phyloP scores from a whole-genome alignment of 2,113 vertebrate genomes.

The Epinephelus cyanopodus region DNA sequence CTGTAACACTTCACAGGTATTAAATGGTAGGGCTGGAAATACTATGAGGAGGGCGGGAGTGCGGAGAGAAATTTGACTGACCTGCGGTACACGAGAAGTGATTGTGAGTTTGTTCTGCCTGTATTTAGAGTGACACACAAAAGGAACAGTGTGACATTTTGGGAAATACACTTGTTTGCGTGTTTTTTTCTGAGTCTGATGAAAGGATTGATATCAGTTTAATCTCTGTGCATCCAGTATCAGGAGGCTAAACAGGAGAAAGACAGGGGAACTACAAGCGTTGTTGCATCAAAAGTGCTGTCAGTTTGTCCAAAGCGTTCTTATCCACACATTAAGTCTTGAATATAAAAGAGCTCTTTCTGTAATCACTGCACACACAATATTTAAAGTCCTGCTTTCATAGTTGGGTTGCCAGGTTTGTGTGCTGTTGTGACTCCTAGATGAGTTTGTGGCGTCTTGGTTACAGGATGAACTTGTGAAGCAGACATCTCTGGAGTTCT shows the following conservation, averaged over 20 bases:
- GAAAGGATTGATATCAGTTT: neutral
- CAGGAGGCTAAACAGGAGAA: slow-evolving; percentile 8
- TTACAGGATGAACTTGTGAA: neutral
- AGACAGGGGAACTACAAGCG: neutral
- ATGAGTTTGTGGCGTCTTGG: neutral
- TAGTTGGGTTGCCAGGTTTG: neutral
- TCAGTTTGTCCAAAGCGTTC: neutral
- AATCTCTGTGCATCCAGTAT: neutral
- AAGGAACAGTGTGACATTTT: neutral
- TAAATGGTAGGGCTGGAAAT: neutral
- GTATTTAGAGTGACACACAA: neutral
- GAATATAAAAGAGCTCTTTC: too few relatives aligned
- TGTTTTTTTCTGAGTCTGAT: neutral
- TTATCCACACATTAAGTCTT: neutral
- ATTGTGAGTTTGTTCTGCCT: neutral
- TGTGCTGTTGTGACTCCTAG: neutral
- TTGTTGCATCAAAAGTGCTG: neutral
- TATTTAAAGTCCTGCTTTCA: neutral
- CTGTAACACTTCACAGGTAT: neutral
- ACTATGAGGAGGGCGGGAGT: neutral
- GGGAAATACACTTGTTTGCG: neutral
- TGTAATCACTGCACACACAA: neutral
- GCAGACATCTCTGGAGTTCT: neutral
- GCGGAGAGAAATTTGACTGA: neutral
- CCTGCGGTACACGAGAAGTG: neutral